phyloP scores from a whole-genome alignment of 2,888 invertebrate genomes.

The Macrosiphum euphorbiae region DNA sequence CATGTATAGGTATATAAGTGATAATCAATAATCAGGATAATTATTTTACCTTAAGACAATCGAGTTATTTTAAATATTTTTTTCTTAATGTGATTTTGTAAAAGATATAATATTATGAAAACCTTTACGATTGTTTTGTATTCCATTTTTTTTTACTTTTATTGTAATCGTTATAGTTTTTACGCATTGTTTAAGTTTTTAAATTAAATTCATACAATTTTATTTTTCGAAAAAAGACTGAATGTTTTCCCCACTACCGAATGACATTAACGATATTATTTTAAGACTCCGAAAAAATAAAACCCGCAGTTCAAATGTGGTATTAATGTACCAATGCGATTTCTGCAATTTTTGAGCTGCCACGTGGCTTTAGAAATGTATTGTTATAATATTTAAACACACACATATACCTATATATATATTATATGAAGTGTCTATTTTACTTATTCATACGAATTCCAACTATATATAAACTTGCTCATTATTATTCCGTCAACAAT shows the following conservation, averaged over 20 bases:
- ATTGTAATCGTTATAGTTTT: background rate
- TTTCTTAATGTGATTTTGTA: background rate
- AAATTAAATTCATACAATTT: background rate
- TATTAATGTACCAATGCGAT: too few species aligned
- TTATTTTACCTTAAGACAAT: background rate
- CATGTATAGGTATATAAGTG: background rate
- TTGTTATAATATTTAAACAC: background rate
- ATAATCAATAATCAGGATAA: background rate
- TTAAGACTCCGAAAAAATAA: background rate
- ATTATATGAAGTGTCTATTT: background rate
- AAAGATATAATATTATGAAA: background rate
- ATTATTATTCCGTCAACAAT: background rate
- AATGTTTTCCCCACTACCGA: background rate
- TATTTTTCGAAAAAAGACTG: background rate
- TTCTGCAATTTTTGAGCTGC: background rate
- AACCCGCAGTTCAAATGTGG: background rate
- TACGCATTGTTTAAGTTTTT: background rate
- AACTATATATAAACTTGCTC: background rate
- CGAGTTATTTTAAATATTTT: background rate
- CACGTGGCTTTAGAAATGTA: background rate
- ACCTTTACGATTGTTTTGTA: background rate
- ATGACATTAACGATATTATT: background rate
- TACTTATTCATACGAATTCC: background rate
- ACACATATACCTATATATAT: too few species aligned
- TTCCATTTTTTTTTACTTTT: background rate